Base-by-base conservation (phyloP, 2,797 vertebrate genomes). In the Melanotaenia trifasciata region DNA sequence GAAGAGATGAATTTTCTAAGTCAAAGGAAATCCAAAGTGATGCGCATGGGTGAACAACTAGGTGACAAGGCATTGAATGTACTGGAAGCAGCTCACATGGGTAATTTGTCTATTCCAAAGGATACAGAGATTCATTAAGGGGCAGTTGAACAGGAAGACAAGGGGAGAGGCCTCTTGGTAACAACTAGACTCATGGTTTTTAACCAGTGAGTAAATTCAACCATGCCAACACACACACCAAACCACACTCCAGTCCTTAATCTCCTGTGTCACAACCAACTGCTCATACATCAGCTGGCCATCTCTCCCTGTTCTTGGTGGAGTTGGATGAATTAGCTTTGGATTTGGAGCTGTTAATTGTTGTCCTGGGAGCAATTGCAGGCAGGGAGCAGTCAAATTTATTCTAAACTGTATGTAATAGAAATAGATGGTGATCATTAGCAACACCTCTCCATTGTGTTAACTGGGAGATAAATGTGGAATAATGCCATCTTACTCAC, bases 1-100 rank as follows among this genome's bases (percentile, higher is more conserved):
- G 63, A 80, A 58, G 57, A 90, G 86, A 93, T 89, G 66, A 81
- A 91, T 94, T 88, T 58, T 71, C 89, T 87, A 84, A 86, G 84
- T 87, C 80, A 72, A 26, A 74, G 30, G 40, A 76, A 72, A 85
- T 70, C 72, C 61, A 79, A 78, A 86, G 67, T 62, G 86, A 86
- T 84, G 73, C 56, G 67, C 87, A 85, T 70, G 79, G 81, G 59
- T 88, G 82, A 87, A 66, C 77, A 84, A 85, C 77, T 85, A 77
- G 78, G 83, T 35, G 79, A 87, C 64, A 64, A 67, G 72, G 69
- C 72, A 80, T 60, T 70, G 74, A 84, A 76, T 45, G 74, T 70
- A 81, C 72, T 78, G 61, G 72, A 83, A 70, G 64, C 62, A 67
- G 82, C 59, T 71, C 87, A 77, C 75, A 51, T 10, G 50, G 60